phyloP scores from a whole-genome alignment of 2,113 vertebrate genomes.

The Ascaphus truei region DNA sequence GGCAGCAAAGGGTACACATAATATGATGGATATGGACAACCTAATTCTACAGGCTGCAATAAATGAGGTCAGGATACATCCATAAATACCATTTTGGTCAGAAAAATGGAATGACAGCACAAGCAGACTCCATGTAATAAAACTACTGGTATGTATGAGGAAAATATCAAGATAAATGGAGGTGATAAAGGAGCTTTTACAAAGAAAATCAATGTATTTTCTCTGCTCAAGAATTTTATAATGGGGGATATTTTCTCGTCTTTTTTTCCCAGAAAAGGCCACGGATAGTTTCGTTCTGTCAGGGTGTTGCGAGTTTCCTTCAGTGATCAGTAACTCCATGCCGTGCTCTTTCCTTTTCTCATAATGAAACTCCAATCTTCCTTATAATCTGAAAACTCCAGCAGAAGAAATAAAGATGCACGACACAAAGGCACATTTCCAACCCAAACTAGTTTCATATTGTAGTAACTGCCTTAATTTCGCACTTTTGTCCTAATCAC shows the following conservation, averaged over 20 bases:
- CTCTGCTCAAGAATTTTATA: conserved; percentile 1
- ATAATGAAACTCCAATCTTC: no score
- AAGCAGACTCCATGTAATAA: conserved; percentile 16
- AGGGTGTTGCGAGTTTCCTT: not conserved
- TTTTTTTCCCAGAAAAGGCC: not conserved
- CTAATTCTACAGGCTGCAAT: conserved; percentile 15
- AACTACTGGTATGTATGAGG: conserved; percentile 17
- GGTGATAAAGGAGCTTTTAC: conserved; percentile 8
- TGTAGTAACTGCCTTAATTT: no score
- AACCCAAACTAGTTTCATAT: no score
- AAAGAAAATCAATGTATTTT: conserved; percentile 13
- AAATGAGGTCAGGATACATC: conserved; percentile 21
- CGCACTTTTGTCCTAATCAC: no score
- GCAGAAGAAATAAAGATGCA: no score
- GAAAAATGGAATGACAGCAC: conserved; percentile 6
- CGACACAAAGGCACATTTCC: no score
- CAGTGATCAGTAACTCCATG: not conserved
- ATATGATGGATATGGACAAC: conserved; percentile 18
- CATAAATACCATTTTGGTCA: conserved; percentile 27
- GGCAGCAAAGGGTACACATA: not conserved
- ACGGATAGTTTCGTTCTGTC: not conserved
- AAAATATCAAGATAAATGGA: conserved; percentile 34
- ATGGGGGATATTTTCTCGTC: not conserved
- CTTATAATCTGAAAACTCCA: no score
- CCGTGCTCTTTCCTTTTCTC: not conserved